A percentile compares a stretch with the other conserved stretches of the same genome.
Evolutionary conservation across 2,113 vertebrate species (phyloP).

Genomic region (Lophius piscatorius): DNA sequence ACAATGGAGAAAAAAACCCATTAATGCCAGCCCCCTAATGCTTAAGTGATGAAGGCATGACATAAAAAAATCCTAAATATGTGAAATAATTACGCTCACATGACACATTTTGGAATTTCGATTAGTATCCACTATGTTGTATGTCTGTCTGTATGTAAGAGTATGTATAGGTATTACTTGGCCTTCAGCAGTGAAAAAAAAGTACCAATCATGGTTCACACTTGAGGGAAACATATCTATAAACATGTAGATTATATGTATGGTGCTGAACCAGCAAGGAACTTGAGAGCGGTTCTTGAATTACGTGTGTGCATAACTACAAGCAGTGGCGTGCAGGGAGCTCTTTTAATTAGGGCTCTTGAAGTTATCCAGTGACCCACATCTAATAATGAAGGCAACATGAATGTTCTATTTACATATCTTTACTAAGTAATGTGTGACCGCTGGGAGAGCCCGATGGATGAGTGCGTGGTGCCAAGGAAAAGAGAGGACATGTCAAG

Average conservation of each 20-base stretch:
- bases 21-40: background rate
- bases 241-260: constrained; percentile 31
- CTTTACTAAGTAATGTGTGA: constrained; percentile 72
- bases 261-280: constrained; percentile 41
- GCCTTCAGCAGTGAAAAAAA: constrained; percentile 20
- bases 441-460: constrained; percentile 64
- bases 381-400: constrained; percentile 77
- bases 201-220: constrained; percentile 11
- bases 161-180: constrained; percentile 14
- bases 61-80: no score
- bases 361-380: constrained; percentile 75
- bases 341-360: constrained; percentile 74
- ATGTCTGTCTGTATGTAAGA: no score
- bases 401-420: constrained; percentile 77
- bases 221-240: constrained; percentile 25
- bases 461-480: constrained; percentile 51
- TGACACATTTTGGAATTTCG: background rate
- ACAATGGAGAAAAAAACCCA: background rate
- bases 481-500: constrained; percentile 49
- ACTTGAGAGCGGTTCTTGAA: constrained; percentile 30
- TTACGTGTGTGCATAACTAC: constrained; percentile 41
- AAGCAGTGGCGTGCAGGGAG: constrained; percentile 55
- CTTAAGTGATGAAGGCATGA: background rate
- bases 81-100: constrained; percentile 1
- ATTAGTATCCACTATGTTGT: constrained; percentile 10